Evolutionary conservation across 2,113 vertebrate genomes (phyloP).

Genomic region (Alouatta palliata): DNA sequence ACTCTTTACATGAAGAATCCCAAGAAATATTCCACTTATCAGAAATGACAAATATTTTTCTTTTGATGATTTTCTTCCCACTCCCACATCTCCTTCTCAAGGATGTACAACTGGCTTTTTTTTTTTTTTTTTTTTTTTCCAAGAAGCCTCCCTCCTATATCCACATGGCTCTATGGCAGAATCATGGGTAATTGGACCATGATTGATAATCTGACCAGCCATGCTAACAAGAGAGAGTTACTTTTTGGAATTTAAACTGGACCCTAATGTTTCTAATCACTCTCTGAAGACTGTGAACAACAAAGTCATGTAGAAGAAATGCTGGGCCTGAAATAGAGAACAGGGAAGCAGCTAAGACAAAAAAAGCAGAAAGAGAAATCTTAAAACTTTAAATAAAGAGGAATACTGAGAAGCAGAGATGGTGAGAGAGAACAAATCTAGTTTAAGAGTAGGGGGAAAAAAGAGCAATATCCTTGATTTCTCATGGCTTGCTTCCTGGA

Average conservation of each 20-base stretch:
- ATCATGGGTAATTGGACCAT: not conserved
- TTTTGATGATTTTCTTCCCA: not conserved
- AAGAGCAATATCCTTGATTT: not conserved
- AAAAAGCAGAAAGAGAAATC: not conserved
- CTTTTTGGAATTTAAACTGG: not conserved
- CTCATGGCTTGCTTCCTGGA: not conserved
- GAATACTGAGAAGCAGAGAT: not conserved
- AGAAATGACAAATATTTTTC: not conserved
- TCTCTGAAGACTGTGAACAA: not conserved
- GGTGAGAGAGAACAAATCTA: fast-evolving
- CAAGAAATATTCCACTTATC: not conserved
- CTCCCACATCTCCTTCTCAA: not conserved
- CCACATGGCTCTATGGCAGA: not conserved
- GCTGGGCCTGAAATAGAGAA: not conserved
- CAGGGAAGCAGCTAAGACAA: not conserved
- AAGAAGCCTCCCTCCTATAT: not conserved
- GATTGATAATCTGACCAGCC: not conserved
- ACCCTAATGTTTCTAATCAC: not conserved
- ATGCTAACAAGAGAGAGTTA: not conserved
- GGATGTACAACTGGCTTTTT: not conserved
- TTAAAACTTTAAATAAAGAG: not conserved
- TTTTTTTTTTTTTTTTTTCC: not conserved
- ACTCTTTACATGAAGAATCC: not conserved
- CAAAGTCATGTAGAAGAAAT: not conserved
- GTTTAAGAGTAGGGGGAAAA: not conserved